These are phyloP conservation scores for Micrasema longulum DNA, from an alignment of 1,140 invertebrate genomes.

Conservation along the genomic window DNA sequence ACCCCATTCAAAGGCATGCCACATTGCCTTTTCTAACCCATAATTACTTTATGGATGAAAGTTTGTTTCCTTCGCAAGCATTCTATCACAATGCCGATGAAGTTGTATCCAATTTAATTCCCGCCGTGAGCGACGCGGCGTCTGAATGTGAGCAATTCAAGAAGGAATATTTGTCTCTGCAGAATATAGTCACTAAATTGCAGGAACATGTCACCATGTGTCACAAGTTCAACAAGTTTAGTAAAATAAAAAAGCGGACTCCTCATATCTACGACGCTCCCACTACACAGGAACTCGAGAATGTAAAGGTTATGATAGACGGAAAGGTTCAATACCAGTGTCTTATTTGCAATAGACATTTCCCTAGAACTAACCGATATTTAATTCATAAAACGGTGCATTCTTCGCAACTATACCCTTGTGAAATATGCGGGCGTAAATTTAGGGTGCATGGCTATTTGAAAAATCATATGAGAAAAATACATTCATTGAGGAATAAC, in stretches of 20 bases:
- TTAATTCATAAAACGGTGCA: conserved; percentile 50
- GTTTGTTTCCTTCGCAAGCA: conserved; percentile 1
- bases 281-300: conserved; percentile 56
- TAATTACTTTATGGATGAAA: conserved; percentile 24
- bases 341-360: conserved; percentile 47
- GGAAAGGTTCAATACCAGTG: conserved; percentile 63
- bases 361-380: conserved; percentile 45
- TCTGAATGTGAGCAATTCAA: background rate
- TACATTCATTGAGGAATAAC: conserved; percentile 43
- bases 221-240: conserved; percentile 38
- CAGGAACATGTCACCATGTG: conserved; percentile 9
- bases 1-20: conserved; percentile 15
- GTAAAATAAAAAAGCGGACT: conserved; percentile 51
- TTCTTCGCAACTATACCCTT: conserved; percentile 51
- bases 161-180: conserved; percentile 16
- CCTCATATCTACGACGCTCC: conserved; percentile 45
- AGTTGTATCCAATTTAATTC: background rate
- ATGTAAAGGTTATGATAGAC: conserved; percentile 63
- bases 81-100: conserved; percentile 14
- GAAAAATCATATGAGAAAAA: conserved; percentile 54
- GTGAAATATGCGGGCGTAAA: conserved; percentile 53
- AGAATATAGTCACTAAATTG: conserved; percentile 4
- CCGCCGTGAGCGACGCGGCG: background rate
- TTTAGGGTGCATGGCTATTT: conserved; percentile 51
- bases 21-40: conserved; percentile 12